Conservation (phyloP, 2,888 invertebrate genomes). For the Melipona beecheii region DNA sequence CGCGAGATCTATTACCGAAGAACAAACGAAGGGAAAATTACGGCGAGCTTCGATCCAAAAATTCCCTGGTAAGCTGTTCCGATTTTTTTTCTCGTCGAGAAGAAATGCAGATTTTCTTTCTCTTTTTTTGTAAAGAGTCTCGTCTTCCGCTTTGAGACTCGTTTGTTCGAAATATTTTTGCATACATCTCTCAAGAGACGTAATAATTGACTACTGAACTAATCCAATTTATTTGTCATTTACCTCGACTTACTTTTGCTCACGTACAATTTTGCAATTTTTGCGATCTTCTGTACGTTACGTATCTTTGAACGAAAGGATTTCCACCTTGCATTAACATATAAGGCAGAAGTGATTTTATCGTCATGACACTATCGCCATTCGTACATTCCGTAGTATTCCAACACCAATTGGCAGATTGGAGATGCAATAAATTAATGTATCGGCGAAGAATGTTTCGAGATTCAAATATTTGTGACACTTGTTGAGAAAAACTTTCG, state of each 20-base stretch:
- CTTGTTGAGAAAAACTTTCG: not conserved
- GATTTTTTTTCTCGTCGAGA: no score
- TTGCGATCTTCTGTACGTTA: no score
- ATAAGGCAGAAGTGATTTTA: not conserved
- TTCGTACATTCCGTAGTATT: not conserved
- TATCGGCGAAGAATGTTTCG: not conserved
- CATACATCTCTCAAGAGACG: no score
- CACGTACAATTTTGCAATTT: no score
- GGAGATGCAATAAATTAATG: slow-evolving; percentile 3
- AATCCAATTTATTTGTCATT: no score
- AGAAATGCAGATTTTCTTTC: not conserved
- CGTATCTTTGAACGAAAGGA: no score
- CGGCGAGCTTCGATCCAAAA: slow-evolving; percentile 1
- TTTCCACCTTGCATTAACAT: no score
- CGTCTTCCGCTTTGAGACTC: not conserved
- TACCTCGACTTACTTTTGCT: no score
- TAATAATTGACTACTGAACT: no score
- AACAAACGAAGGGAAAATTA: slow-evolving; percentile 42
- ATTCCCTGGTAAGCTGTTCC: not conserved
- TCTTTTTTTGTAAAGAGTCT: not conserved
- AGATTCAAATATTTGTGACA: not conserved
- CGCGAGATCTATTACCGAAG: slow-evolving; percentile 31
- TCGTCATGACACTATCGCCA: not conserved
- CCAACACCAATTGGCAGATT: not conserved
- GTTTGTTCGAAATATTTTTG: not conserved